A percentile compares a stretch with the other conserved stretches of the same genome.
phyloP scores from a whole-genome alignment of 2,113 vertebrate species.

The Onychostoma macrolepis region DNA sequence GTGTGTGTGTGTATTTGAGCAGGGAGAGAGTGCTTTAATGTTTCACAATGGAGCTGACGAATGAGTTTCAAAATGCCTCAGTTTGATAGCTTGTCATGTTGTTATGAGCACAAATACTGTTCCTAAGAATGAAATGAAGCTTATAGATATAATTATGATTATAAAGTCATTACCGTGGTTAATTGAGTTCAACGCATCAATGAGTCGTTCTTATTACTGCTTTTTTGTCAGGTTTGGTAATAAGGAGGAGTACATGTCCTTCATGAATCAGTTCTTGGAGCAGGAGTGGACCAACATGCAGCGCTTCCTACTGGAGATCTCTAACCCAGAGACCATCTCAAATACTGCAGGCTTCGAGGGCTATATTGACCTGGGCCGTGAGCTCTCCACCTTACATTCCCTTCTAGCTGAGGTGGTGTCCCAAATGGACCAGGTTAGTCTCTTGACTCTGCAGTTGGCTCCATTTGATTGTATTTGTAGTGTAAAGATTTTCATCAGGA shows the following conservation, averaged over 20 bases:
- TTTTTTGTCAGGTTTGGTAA: conserved; percentile 85
- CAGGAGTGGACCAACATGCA: conserved; percentile 98
- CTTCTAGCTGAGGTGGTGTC: conserved; percentile 92
- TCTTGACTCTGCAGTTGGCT: background rate
- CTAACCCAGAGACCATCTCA: conserved; percentile 94
- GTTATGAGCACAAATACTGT: background rate
- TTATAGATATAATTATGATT: conserved; percentile 6
- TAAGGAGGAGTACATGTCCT: conserved; percentile 98
- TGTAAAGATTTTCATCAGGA: background rate
- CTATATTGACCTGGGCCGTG: conserved; percentile 94
- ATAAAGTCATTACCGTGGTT: background rate
- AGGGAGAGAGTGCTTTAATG: background rate
- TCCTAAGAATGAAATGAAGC: conserved; percentile 1
- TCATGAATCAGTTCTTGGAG: conserved; percentile 98
- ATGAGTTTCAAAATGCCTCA: background rate
- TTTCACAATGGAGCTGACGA: background rate
- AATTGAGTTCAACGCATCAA: background rate
- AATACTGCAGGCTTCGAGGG: conserved; percentile 96
- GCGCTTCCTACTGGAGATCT: conserved; percentile 94
- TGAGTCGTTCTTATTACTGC: background rate
- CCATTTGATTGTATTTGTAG: background rate
- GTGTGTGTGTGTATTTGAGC: background rate
- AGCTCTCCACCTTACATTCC: conserved; percentile 92
- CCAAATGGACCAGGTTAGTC: conserved; percentile 92
- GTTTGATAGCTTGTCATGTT: conserved; percentile 8